Base-by-base conservation (phyloP, 2,113 vertebrate species). In the Speoplatyrhinus poulsoni region DNA sequence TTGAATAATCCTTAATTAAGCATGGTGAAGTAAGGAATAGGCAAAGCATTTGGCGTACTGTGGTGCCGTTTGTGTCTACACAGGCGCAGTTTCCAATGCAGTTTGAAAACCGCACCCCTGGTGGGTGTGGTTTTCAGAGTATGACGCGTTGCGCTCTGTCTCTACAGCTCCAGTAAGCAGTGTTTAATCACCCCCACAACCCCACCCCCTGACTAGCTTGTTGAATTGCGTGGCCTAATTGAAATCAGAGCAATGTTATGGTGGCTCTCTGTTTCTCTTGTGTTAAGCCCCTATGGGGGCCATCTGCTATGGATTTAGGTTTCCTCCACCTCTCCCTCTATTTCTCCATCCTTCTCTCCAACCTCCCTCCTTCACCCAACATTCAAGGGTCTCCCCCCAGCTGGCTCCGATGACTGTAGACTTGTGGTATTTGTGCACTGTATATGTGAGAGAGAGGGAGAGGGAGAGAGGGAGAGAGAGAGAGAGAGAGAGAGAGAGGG, bases 251-350 rank as follows among this genome's bases (percentile, higher is more conserved):
- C 62, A 65, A 73, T 85, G 89, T 90, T 87, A 90, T 79, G 76
- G 86, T 61, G 49, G 69, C 73, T 75, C 83, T 89, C 76, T 70
- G 71, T 87, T 91, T 87, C 80, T 91, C 69, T 81, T 68, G 63
- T 85, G 85, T 85, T 89, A 79, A 88, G 87, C 91, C 90, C 90
- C 87, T 92, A 90, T 86, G 76, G 88, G 90, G 86, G 87, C 88
- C 92, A 94, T 93, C 92, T 94, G 93, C 90, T 92, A 92, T 86
- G 85, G 89, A 92, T 94, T 94, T 93, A 89, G 85, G 82, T 80
- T 77, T 76, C 62, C 49, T 56, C 76, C 72, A 16, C 56, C 67
- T 66, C 68, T 75, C 72, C 58, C 80, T 73, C 77, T n/a, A 49
- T 76, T 75, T 79, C 68, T 73, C 75, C 65, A 72, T 78, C 64